Base-by-base conservation (phyloP, 2,888 invertebrate genomes). In the Syrphus vitripennis region DNA sequence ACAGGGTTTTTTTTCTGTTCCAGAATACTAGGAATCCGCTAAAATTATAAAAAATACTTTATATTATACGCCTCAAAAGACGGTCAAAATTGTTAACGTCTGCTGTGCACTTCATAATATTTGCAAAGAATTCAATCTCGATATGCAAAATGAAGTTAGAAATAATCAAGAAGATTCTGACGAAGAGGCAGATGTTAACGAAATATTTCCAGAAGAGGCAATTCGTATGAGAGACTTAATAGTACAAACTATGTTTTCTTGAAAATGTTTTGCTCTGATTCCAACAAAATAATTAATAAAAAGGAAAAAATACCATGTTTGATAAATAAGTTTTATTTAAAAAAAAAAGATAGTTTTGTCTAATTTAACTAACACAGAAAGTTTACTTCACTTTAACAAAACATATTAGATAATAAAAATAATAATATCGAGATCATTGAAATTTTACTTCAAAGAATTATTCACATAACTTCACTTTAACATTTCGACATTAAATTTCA, bases 111-210 rank as follows among this genome's bases (percentile, higher is more conserved):
- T 34, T 19, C 57, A 57, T 57, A 57, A 34, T 14, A 57, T 57
- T 34, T 57, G 57, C 57, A 57, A 57, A 57, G 19, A 57, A 57
- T 57, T 57, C 31, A 31, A 57, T 57, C 34, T 57, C 0, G 57
- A 34, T 6, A 57, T 57, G 57, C 16, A 57, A 57, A 10, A 57
- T 34, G 57, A 57, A 14, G 34, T 34, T 57, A 6, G 34, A 57
- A 34, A 34, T 57, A 19, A 34, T 34, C 57, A 57, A 57, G 1
- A 16, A 5, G 57, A 57, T 57, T 57, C 57, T 34, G 21, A 57
- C 34, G 12, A 34, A 1, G 34, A 34, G 10, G 57, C 0, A 57
- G 21, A 57, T 34, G 19, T 10, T 21, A 10, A 4, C 19, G 45
- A 45, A 45, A 45, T 45, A 9, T 45, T 45, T 45, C 19, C 45